Conservation (phyloP, 2,797 vertebrate genomes). For the Typhlichthys subterraneus region DNA sequence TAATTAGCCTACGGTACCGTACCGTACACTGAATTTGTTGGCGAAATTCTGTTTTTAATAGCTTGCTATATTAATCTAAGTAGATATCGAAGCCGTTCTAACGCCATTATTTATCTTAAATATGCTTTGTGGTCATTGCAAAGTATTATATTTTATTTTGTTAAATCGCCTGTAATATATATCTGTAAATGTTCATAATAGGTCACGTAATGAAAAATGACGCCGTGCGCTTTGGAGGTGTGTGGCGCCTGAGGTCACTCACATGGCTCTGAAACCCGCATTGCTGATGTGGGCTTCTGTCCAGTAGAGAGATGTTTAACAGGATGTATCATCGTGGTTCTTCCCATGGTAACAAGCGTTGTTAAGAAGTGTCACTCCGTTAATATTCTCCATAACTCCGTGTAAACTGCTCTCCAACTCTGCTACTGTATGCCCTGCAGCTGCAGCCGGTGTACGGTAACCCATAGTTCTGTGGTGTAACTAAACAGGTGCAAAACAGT, state of each 20-base stretch:
- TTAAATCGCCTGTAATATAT: neutral
- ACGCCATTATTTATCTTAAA: slow-evolving; percentile 1
- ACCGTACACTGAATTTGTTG: slow-evolving; percentile 8
- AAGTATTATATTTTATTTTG: neutral
- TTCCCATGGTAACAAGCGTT: slow-evolving; percentile 32
- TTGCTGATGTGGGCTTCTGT: slow-evolving; percentile 71
- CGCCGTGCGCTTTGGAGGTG: slow-evolving; percentile 4
- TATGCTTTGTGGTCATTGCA: no score
- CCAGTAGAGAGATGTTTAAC: slow-evolving; percentile 60
- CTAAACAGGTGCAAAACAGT: no score
- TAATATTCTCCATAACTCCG: neutral
- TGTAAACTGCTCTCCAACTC: no score
- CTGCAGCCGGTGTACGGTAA: no score
- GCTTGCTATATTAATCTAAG: no score
- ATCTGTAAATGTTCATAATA: neutral
- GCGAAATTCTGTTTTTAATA: neutral
- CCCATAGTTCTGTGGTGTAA: no score
- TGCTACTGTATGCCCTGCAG: no score
- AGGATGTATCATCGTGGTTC: slow-evolving; percentile 59
- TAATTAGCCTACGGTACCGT: slow-evolving; percentile 26
- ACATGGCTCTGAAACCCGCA: slow-evolving; percentile 69
- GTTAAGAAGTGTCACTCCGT: neutral
- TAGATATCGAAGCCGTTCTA: neutral
- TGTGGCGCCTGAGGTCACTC: slow-evolving; percentile 62
- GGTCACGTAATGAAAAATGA: neutral